phyloP scores from a whole-genome alignment of 2,888 invertebrate genomes.

The Eretmocerus hayati region DNA sequence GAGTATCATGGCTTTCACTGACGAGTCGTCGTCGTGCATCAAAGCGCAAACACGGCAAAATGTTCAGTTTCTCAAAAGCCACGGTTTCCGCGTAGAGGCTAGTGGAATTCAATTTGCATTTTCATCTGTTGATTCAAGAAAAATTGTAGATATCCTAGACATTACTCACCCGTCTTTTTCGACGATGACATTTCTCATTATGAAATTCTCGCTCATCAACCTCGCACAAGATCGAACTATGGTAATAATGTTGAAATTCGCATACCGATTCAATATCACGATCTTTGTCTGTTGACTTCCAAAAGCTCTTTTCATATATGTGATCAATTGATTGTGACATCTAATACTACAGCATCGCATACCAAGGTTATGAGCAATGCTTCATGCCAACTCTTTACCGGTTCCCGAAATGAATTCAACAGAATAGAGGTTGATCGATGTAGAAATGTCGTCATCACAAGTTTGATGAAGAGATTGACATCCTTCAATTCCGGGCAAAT shows the following conservation, averaged over 20 bases:
- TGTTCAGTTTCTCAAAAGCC: neutral
- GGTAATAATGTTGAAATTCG: slow-evolving; percentile 21
- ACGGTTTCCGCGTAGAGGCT: neutral
- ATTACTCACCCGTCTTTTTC: slow-evolving; percentile 5
- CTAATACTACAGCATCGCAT: slow-evolving; percentile 1
- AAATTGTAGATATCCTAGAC: neutral
- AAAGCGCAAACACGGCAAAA: neutral
- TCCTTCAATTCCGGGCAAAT: too few species aligned
- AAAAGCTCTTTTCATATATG: slow-evolving; percentile 15
- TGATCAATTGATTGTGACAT: neutral
- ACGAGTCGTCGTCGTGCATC: neutral
- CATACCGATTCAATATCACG: slow-evolving; percentile 4
- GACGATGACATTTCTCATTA: slow-evolving; percentile 9
- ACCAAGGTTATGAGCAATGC: neutral
- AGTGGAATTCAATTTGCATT: neutral
- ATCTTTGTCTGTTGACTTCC: slow-evolving; percentile 15
- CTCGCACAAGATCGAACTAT: slow-evolving; percentile 14
- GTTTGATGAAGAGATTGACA: too few species aligned
- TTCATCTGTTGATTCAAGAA: neutral
- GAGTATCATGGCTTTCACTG: neutral
- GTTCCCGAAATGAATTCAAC: too few species aligned
- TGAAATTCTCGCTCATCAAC: slow-evolving; percentile 17
- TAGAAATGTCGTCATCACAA: too few species aligned
- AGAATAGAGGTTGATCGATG: too few species aligned
- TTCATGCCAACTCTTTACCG: too few species aligned